These are phyloP conservation scores for Aplodontia rufa DNA, from an alignment of 2,113 vertebrate species.

Conservation along the genomic window DNA sequence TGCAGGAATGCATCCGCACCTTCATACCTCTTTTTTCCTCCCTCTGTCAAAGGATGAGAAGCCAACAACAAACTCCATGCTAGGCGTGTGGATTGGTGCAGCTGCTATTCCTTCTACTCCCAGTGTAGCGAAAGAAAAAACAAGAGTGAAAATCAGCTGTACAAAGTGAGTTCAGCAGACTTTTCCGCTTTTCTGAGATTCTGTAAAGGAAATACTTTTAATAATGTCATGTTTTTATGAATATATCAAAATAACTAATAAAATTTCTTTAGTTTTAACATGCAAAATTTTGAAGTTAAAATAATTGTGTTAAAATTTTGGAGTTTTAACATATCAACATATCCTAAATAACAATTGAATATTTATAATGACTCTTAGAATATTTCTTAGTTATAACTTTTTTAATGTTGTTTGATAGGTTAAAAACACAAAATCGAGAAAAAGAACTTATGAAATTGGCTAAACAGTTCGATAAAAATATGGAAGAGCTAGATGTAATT, in stretches of 20 bases:
- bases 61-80: slow-evolving; percentile 85
- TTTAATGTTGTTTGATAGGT: slow-evolving; percentile 74
- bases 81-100: slow-evolving; percentile 93
- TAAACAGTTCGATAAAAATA: slow-evolving; percentile 93
- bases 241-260: neutral
- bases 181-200: neutral
- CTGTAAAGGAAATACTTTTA: neutral
- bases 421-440: slow-evolving; percentile 87
- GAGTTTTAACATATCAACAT: slow-evolving; percentile 24
- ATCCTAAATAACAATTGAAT: neutral
- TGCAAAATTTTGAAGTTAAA: slow-evolving; percentile 40
- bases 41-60: slow-evolving; percentile 85
- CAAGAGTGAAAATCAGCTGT: slow-evolving; percentile 84
- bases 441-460: slow-evolving; percentile 94
- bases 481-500: slow-evolving; percentile 88
- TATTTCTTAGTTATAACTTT: slow-evolving; percentile 49
- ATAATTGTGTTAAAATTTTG: neutral
- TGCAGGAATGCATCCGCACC: neutral
- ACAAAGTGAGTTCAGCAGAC: slow-evolving; percentile 83
- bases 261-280: slow-evolving; percentile 29
- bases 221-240: slow-evolving; percentile 22
- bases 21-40: neutral
- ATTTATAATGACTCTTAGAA: neutral
- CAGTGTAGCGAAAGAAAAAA: slow-evolving; percentile 82
- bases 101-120: slow-evolving; percentile 91